Base-by-base conservation (phyloP, 1,140 invertebrate species). In the Ectropis grisescens region DNA sequence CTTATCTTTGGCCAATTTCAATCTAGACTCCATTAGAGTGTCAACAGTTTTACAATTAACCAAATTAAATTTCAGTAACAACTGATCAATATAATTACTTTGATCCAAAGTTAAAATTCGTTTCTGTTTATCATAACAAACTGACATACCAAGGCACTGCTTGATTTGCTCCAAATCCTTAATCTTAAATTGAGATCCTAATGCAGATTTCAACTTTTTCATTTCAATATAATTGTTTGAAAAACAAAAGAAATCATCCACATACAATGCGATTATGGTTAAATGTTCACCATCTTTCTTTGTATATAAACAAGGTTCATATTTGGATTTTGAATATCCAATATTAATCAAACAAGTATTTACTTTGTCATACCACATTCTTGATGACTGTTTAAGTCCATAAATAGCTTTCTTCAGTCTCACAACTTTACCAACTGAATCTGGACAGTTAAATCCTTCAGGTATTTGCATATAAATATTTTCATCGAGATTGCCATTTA, bases 11-110 rank as follows among this genome's bases (percentile, higher is more conserved):
- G 29, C 14, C 14, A 30, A 30, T 14, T 30, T 30, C 14, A 30
- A 30, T 12, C 29, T 13, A 30, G 4, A 30, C 14, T 30, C 29
- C 29, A 30, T 30, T 30, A 13, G 29, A 13, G 29, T 30, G 14
- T 30, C 29, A 4, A 30, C 29, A 7, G 29, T 7, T 30, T 30
- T 30, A 30, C 29, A 13, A 7, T 30, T 13, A 30, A 14, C 22
- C 12, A 33, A 25, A 33, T 33, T 19, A 33, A 25, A 33, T 25
- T 33, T 33, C 23, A 33, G 13, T 13, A 30, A 14, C 29, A 30
- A 30, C 13, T 30, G 29, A 7, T 30, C 29, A 30, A 30, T 30
- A 14, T 30, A 30, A 30, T 30, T 13, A 30, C 13, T 30, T 14
- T 30, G 29, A 30, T 30, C 13, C 14, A 30, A 14, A 7, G 29